Evolutionary conservation across 2,797 vertebrate species (phyloP), one percentile per base, ranked within the genome.

Genomic region (Pelobates cultripes): DNA sequence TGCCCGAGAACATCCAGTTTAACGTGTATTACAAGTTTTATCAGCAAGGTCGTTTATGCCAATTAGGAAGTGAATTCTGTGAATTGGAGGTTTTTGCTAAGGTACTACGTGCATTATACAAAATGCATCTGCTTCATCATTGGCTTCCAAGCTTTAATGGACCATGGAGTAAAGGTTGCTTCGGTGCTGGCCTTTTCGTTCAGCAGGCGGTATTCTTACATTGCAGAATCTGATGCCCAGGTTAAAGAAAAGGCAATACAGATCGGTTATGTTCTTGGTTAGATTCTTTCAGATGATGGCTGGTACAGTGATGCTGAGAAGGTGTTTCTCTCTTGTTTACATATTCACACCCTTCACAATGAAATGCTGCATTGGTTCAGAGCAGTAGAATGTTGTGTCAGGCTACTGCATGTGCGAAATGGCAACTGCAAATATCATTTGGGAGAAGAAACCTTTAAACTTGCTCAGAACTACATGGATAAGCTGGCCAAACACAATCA

Each of bases 251-350:
- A 99, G 91, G 97, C 97, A 79, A 98, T 99, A 88, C 98, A 99
- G 88, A 98, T 99, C 43, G 98, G 97, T 80, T 99, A 99, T 90
- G 96, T 99, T 89, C 90, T 99, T 91, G 98, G 98, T 99, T 92
- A 92, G 0, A 99, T 99, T 89, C 88, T 99, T 42, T 99, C 98
- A 0, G 98, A 99, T 84, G 98, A 98, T 7, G 98, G 98, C 79
- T 99, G 98, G 98, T 99, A 99, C 85, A 96, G 97, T 53, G 98
- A 99, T 86, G 98, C 98, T 72, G 98, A 99, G 89, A 99, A 98
- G 86, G 98, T 99, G 42, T 99, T 99, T 86, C 93, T 98, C 61
- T 99, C 98, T 67, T 99, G 97, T 90, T 96, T 98, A 85, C 97
- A 99, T 91, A 91, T 99, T 67, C 99, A 97, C 88, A 96, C 95